Evolutionary conservation across 2,797 vertebrate genomes (phyloP).

Genomic region (Notamacropus eugenii): DNA sequence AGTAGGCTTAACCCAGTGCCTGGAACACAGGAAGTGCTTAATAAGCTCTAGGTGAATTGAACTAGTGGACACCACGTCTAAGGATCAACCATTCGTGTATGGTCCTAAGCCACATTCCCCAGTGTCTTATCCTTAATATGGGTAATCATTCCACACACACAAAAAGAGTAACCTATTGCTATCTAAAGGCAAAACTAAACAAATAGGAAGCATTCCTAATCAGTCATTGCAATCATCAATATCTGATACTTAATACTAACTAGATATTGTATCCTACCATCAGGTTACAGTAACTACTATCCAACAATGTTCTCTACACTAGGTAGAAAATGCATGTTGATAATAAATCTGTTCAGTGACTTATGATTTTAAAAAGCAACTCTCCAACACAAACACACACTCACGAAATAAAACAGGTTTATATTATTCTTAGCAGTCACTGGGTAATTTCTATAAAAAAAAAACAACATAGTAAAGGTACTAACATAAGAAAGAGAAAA

Average conservation of each 20-base stretch:
- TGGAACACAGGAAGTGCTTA: neutral
- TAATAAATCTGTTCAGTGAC: neutral
- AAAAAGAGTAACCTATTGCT: neutral
- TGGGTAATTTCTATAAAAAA: neutral
- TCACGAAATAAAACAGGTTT: neutral
- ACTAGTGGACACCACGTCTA: neutral
- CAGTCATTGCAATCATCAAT: neutral
- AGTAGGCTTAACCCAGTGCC: neutral
- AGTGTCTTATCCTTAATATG: neutral
- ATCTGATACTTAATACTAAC: neutral
- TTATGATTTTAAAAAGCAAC: neutral
- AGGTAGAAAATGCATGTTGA: neutral
- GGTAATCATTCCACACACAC: neutral
- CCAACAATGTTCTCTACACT: neutral
- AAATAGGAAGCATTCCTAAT: neutral
- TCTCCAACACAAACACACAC: neutral
- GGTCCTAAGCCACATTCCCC: neutral
- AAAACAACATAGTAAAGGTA: neutral
- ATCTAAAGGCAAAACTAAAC: neutral
- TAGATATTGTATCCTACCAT: neutral
- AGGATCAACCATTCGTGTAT: neutral
- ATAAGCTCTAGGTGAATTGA: neutral
- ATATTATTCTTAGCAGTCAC: neutral
- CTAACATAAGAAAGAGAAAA: neutral
- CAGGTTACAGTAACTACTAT: neutral